Conservation (phyloP, 1,140 invertebrate species). For the Sminthurinus signatus region DNA sequence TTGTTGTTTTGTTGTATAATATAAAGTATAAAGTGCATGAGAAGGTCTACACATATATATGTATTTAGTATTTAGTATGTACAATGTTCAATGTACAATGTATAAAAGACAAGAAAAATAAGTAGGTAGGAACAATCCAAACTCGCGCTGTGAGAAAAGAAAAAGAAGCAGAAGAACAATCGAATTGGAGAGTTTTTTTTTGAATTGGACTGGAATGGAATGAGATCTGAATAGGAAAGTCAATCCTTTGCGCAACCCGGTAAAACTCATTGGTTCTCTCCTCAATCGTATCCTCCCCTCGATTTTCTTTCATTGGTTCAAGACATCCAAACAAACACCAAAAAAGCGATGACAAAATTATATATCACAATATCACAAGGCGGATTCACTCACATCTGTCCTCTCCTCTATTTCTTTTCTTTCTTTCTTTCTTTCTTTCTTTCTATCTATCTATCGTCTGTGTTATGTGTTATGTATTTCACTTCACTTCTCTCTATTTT, state of each 20-base stretch:
- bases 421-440: neutral
- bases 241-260: constrained; percentile 40
- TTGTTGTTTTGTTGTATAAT: too few relatives aligned
- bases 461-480: too few relatives aligned
- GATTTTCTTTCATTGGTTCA: constrained; percentile 40
- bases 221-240: constrained; percentile 32
- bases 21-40: too few relatives aligned
- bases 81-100: too few relatives aligned
- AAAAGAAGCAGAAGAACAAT: constrained; percentile 19
- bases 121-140: constrained; percentile 9
- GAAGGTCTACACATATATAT: too few relatives aligned
- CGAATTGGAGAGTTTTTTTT: constrained; percentile 21
- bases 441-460: constrained; percentile 1
- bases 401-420: neutral
- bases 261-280: constrained; percentile 40
- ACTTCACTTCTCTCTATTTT: constrained; percentile 1
- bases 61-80: too few relatives aligned
- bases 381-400: constrained; percentile 40
- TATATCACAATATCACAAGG: constrained; percentile 40
- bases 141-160: neutral
- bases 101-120: neutral
- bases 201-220: constrained; percentile 35
- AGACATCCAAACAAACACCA: constrained; percentile 29
- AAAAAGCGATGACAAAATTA: constrained; percentile 42
- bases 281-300: constrained; percentile 39